phyloP scores from a whole-genome alignment of 2,797 vertebrate genomes.

The Pogoniulus pusillus region DNA sequence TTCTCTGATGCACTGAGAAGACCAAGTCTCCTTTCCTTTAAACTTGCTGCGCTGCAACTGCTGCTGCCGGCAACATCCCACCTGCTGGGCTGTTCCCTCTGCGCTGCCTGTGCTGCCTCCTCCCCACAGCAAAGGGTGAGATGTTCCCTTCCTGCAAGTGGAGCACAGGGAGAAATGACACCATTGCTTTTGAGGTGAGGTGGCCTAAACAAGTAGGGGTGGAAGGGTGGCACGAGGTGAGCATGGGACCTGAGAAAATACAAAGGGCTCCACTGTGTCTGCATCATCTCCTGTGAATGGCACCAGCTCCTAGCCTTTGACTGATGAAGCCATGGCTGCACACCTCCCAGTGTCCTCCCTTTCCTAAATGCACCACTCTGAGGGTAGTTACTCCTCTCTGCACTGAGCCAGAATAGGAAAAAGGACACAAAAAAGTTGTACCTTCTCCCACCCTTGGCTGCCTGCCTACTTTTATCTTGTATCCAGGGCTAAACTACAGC shows the following conservation, averaged over 20 bases:
- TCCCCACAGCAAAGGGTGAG: rapidly evolving
- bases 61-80: not conserved
- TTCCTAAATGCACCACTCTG: rapidly evolving
- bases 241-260: not conserved
- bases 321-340: not conserved
- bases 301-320: not conserved
- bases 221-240: not conserved
- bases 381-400: not conserved
- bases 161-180: not conserved
- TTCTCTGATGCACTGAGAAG: not conserved
- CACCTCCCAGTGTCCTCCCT: not conserved
- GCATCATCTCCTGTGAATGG: not conserved
- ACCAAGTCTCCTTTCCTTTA: not conserved
- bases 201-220: not conserved
- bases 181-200: rapidly evolving
- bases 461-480: not conserved
- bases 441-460: not conserved
- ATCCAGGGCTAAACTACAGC: not conserved
- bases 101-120: not conserved
- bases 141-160: rapidly evolving
- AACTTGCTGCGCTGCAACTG: not conserved
- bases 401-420: not conserved
- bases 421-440: not conserved
- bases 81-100: not conserved
- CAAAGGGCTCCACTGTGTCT: not conserved